Conservation (phyloP, 1,140 invertebrate genomes). For the Phortica variegata region DNA sequence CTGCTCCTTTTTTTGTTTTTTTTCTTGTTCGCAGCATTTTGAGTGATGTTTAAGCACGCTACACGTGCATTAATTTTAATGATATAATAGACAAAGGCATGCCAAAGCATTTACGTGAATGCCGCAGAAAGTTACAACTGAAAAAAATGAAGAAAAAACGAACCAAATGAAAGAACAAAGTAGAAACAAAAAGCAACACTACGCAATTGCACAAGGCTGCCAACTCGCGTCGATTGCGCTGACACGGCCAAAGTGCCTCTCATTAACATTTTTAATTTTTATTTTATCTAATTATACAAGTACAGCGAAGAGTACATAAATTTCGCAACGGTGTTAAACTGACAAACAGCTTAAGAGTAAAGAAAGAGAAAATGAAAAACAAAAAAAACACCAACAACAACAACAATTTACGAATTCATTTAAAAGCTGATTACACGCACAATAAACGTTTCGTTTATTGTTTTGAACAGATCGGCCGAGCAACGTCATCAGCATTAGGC, state of each 20-base stretch:
- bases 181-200: too few relatives aligned
- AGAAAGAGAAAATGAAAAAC: too few relatives aligned
- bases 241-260: too few relatives aligned
- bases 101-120: conserved; percentile 51
- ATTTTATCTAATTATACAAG: conserved; percentile 54
- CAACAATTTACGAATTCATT: conserved; percentile 45
- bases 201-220: too few relatives aligned
- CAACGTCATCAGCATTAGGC: conserved; percentile 1
- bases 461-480: conserved; percentile 25
- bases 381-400: conserved; percentile 15
- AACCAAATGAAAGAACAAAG: too few relatives aligned
- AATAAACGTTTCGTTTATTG: conserved; percentile 47
- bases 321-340: conserved; percentile 44
- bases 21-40: neutral
- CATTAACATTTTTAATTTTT: conserved; percentile 53
- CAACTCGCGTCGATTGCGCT: conserved; percentile 4
- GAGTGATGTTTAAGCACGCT: conserved; percentile 30
- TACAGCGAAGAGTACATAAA: conserved; percentile 51
- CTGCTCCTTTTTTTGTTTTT: too few relatives aligned
- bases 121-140: conserved; percentile 22
- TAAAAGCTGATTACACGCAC: conserved; percentile 53
- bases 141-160: too few relatives aligned
- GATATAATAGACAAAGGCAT: conserved; percentile 51
- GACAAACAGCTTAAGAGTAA: conserved; percentile 37
- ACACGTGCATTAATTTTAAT: conserved; percentile 53